Conservation (phyloP, 2,797 vertebrate genomes). For the Alectoris magna region DNA sequence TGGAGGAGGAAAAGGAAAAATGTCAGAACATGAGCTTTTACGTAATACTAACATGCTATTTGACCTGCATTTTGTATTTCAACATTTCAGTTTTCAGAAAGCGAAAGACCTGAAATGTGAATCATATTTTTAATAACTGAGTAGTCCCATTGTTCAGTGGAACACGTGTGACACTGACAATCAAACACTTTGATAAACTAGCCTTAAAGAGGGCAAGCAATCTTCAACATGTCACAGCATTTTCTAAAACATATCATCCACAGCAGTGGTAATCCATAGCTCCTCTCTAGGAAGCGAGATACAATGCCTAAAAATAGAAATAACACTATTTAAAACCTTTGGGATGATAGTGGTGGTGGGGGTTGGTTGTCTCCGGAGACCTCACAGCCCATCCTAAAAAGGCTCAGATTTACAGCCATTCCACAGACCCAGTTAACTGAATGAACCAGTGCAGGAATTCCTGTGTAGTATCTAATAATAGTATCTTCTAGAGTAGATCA, state of each 20-base stretch:
- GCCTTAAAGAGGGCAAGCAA: not conserved
- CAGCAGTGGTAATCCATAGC: not conserved
- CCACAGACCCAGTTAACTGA: not conserved
- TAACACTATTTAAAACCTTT: not conserved
- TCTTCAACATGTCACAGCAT: not conserved
- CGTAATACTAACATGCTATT: not conserved
- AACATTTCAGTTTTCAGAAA: not conserved
- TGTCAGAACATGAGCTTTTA: not conserved
- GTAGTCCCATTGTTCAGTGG: not conserved
- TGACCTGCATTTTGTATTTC: not conserved
- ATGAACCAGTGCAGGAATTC: not conserved
- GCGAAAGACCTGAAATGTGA: not conserved
- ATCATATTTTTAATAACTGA: not conserved
- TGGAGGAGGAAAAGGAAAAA: not conserved
- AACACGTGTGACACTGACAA: not conserved
- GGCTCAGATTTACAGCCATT: not conserved
- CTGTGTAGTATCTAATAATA: not conserved
- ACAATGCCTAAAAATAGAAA: not conserved
- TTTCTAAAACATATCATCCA: not conserved
- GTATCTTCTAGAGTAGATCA: not conserved
- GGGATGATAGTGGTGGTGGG: not conserved
- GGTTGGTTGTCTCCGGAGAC: not conserved
- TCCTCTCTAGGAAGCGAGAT: not conserved
- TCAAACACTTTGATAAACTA: not conserved
- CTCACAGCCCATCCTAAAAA: not conserved